Evolutionary conservation across 2,113 vertebrate species (phyloP).

Genomic region (Edolisoma coerulescens): DNA sequence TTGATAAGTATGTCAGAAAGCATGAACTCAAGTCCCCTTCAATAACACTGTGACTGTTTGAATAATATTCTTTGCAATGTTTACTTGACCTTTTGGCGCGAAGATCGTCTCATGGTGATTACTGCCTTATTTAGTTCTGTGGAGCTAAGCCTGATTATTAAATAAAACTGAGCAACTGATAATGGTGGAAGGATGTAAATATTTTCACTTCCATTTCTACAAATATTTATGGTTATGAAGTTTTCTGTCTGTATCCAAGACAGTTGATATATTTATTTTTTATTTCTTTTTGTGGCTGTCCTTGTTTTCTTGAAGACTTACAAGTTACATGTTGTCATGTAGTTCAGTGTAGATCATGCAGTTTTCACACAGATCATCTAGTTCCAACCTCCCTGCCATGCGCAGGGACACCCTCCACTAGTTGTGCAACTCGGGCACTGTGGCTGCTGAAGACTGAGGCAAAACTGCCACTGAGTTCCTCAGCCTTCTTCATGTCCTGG

Average conservation of each 20-base stretch:
- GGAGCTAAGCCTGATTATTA: background rate
- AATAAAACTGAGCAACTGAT: background rate
- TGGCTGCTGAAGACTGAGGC: background rate
- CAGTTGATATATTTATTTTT: background rate
- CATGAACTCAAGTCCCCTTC: background rate
- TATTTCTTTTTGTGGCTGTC: background rate
- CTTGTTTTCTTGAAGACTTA: background rate
- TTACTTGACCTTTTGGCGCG: background rate
- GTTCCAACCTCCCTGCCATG: background rate
- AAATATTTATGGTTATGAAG: background rate
- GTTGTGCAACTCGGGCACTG: background rate
- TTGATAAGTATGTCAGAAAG: background rate
- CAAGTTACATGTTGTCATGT: background rate
- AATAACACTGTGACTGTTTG: background rate
- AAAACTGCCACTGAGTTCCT: background rate
- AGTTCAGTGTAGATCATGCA: background rate
- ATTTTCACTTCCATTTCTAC: background rate
- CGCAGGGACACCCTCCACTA: background rate
- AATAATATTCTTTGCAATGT: background rate
- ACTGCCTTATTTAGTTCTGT: slow-evolving; percentile 42
- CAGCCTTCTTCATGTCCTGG: background rate
- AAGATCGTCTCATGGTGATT: background rate
- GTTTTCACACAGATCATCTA: background rate
- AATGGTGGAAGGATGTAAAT: background rate
- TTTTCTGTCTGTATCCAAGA: background rate